These are phyloP conservation scores for Muschampia plurimacula DNA, from an alignment of 2,888 invertebrate species.

Conservation along the genomic window DNA sequence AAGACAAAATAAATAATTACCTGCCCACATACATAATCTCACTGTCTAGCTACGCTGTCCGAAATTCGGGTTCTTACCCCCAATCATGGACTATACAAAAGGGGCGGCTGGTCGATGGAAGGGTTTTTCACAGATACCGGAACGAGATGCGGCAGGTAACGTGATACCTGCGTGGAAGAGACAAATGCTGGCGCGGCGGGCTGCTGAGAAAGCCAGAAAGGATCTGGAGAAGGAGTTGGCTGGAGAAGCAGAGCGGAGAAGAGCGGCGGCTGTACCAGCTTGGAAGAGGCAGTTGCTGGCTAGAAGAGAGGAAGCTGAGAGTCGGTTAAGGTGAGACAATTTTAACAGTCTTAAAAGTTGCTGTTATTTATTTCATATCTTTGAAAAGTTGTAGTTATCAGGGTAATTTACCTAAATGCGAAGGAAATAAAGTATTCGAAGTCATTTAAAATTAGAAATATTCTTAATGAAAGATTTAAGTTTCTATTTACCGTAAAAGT, in stretches of 20 bases:
- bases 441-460: no score
- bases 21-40: not conserved
- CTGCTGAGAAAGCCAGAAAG: slow-evolving; percentile 96
- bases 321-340: slow-evolving; percentile 89
- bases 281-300: slow-evolving; percentile 97
- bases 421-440: no score
- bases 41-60: slow-evolving; percentile 31
- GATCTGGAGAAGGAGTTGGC: slow-evolving; percentile 95
- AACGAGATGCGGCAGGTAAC: slow-evolving; percentile 94
- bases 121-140: slow-evolving; percentile 91
- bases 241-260: slow-evolving; percentile 93
- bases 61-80: slow-evolving; percentile 41
- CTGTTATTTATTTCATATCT: no score
- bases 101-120: slow-evolving; percentile 76
- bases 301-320: slow-evolving; percentile 92
- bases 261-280: slow-evolving; percentile 94
- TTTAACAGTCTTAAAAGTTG: slow-evolving; percentile 19
- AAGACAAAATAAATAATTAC: slow-evolving; percentile 25
- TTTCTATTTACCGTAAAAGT: no score
- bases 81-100: slow-evolving; percentile 52
- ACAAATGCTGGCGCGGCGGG: slow-evolving; percentile 97
- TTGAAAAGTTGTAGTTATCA: no score
- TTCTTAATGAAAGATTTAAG: no score
- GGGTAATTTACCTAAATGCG: no score
- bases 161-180: slow-evolving; percentile 97